Evolutionary conservation across 2,113 vertebrate species (phyloP), one percentile per base, ranked within the genome.

Genomic region (Ceyx cyanopectus): DNA sequence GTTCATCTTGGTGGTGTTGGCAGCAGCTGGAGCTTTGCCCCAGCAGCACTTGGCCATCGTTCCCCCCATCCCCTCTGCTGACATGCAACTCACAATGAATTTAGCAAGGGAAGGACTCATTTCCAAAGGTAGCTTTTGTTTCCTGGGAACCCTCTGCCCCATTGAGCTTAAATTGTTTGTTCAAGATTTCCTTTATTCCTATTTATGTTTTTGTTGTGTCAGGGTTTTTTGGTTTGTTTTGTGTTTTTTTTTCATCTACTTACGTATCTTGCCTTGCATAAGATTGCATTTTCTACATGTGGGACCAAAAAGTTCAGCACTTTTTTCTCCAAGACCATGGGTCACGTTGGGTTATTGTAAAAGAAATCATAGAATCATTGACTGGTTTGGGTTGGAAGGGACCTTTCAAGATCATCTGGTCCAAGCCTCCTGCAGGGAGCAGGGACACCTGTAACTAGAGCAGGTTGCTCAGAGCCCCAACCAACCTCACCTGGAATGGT

Each of bases 41-140:
- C 0, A 1, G 14, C 0, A 1, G 11, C 2, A 1, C n/a, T 5
- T 1, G 9, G 8, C 37, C 4, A 1, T 43, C 2, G 1, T n/a
- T 77, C 43, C 23, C 23, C 2, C 23, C 41, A 16, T 54, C 53
- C 26, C 34, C 13, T 58, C 41, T 56, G 54, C 46, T 2, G 1
- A 30, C 1, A 1, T 12, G 22, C 13, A 66, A 13, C 19, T 84
- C 45, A 14, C 0, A 3, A 24, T 56, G 41, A 29, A 21, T 22
- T 73, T 60, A 67, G 9, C 17, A 22, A 65, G 54, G n/a, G 32
- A 10, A 32, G 17, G 72, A 16, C 30, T 82, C n/a, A 10, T 26
- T 68, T 57, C 14, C 23, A 57, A 79, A 19, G 22, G 8, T 51
- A 40, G 7, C 30, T 86, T 56, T 3, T 6, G 6, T 41, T 60